Conservation (phyloP, 2,888 invertebrate species). For the Cephus spinipes region DNA sequence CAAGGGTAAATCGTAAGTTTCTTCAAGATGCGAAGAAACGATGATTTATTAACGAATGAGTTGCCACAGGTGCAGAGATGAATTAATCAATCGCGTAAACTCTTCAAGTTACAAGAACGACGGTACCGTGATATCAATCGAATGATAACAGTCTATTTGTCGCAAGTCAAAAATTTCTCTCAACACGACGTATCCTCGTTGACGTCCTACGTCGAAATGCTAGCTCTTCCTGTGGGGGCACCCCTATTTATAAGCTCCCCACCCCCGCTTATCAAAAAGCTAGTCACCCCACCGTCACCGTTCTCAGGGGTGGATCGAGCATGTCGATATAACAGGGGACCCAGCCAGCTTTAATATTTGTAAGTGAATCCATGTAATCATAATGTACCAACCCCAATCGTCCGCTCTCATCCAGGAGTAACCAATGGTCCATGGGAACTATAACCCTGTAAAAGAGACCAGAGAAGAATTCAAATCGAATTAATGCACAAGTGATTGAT, state of each 20-base stretch:
- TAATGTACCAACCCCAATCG: not conserved
- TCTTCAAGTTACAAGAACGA: not conserved
- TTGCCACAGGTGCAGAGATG: not conserved
- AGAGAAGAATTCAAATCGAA: conserved; percentile 35
- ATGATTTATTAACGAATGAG: not conserved
- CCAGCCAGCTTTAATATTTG: conserved; percentile 22
- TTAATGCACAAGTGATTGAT: conserved; percentile 28
- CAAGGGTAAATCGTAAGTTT: not conserved
- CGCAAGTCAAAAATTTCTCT: not conserved
- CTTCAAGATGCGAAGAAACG: not conserved
- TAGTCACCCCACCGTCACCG: conserved; percentile 18
- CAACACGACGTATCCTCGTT: not conserved
- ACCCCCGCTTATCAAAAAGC: conserved; percentile 28
- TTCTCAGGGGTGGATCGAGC: conserved; percentile 25
- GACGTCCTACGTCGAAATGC: conserved; percentile 55
- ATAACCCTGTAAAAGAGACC: conserved; percentile 2
- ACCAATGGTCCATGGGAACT: not conserved
- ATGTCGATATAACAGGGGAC: conserved; percentile 3
- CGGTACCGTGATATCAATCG: not conserved
- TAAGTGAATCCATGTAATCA: conserved; percentile 22
- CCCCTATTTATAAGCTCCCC: conserved; percentile 58
- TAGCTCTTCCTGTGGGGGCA: conserved; percentile 43
- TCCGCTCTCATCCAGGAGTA: conserved; percentile 1
- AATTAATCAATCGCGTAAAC: not conserved
- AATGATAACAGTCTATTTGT: not conserved